Evolutionary conservation across 1,140 invertebrate genomes (phyloP).

Genomic region (Temnothorax nylanderi): DNA sequence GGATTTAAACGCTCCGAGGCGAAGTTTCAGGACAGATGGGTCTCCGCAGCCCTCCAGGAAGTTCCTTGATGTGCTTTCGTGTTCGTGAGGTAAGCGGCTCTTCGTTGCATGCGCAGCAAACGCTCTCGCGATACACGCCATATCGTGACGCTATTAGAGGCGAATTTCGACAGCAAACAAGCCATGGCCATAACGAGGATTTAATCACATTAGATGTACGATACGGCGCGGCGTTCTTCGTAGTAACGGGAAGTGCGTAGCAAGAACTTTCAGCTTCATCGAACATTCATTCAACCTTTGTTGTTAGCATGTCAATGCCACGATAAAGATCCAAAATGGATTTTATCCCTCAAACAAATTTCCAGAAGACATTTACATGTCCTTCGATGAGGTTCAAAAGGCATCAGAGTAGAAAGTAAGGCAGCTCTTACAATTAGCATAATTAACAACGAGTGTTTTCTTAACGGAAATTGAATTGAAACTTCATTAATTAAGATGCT

Average conservation of each 20-base stretch:
- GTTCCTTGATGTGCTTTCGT: conserved; percentile 49
- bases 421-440: not conserved
- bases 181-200: conserved; percentile 72
- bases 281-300: conserved; percentile 14
- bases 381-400: not conserved
- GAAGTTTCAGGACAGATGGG: conserved; percentile 56
- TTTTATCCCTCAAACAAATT: not conserved
- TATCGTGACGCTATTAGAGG: conserved; percentile 66
- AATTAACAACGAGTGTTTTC: conserved; percentile 37
- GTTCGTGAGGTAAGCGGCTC: conserved; percentile 46
- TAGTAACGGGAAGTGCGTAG: conserved; percentile 11
- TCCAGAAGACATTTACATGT: conserved; percentile 16
- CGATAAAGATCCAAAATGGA: conserved; percentile 9
- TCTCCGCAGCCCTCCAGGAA: conserved; percentile 2
- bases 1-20: conserved; percentile 49
- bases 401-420: conserved; percentile 12
- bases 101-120: conserved; percentile 16
- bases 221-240: conserved; percentile 7
- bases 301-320: not conserved
- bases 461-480: conserved; percentile 36
- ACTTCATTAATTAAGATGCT: conserved; percentile 43
- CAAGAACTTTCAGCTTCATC: conserved; percentile 33
- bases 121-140: conserved; percentile 10
- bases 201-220: conserved; percentile 74
- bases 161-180: conserved; percentile 73